These are phyloP conservation scores for Plemyria rubiginata DNA, from an alignment of 2,888 invertebrate species.

Conservation along the genomic window DNA sequence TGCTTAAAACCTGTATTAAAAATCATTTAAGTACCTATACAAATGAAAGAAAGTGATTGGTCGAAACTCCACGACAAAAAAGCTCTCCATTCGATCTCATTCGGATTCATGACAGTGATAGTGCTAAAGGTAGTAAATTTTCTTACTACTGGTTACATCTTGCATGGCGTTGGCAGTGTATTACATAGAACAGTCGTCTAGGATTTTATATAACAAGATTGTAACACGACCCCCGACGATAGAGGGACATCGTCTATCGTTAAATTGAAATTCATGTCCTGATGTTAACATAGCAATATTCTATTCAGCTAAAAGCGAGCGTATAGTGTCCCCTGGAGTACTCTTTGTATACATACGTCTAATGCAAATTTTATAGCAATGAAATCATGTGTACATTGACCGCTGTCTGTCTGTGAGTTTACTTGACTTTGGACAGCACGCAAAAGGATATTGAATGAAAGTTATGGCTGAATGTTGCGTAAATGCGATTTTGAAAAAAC, in stretches of 20 bases:
- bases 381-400: not conserved
- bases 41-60: too few relatives aligned
- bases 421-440: not conserved
- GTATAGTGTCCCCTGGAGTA: slow-evolving; percentile 50
- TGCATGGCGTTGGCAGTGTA: not conserved
- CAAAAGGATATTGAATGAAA: not conserved
- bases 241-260: slow-evolving; percentile 49
- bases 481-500: not conserved
- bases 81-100: too few relatives aligned
- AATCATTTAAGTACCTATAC: too few relatives aligned
- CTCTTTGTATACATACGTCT: slow-evolving; percentile 42
- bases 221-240: slow-evolving; percentile 46
- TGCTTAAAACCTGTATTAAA: too few relatives aligned
- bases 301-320: slow-evolving; percentile 61
- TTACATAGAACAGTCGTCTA: slow-evolving; percentile 9
- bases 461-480: too few relatives aligned
- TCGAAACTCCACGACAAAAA: too few relatives aligned
- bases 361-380: slow-evolving; percentile 49
- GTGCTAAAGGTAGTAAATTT: not conserved
- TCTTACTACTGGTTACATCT: not conserved
- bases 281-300: slow-evolving; percentile 59
- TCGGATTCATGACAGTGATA: too few relatives aligned
- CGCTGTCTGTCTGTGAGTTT: not conserved
- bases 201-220: slow-evolving; percentile 46
- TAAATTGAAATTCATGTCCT: slow-evolving; percentile 65